Conservation (phyloP, 2,797 vertebrate species). For the Xiphorhynchus erythropygius region DNA sequence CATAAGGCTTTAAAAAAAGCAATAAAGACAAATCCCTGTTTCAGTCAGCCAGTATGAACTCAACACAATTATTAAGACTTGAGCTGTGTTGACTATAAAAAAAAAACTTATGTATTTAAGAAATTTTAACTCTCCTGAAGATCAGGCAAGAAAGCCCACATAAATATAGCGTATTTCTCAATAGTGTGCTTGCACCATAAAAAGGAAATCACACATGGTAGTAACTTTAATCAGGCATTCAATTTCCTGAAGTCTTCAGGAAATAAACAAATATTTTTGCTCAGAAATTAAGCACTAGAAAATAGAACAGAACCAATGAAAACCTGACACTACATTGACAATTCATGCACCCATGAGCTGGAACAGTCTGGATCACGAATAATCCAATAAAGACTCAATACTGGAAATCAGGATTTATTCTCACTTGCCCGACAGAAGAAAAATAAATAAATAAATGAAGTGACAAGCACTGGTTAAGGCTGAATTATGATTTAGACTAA, state of each 20-base stretch:
- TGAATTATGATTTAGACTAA: neutral
- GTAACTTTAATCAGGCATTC: neutral
- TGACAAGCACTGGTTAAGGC: neutral
- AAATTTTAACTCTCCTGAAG: neutral
- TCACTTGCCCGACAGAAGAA: neutral
- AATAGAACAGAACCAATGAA: neutral
- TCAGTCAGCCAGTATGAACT: neutral
- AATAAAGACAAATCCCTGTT: neutral
- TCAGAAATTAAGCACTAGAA: slow-evolving; percentile 5
- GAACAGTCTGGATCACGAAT: neutral
- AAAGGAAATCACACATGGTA: neutral
- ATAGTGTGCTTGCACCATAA: neutral
- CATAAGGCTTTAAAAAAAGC: neutral
- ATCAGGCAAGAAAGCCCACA: neutral
- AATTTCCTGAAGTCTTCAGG: neutral
- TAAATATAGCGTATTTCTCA: neutral
- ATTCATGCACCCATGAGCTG: neutral
- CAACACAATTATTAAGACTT: neutral
- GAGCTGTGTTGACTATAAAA: neutral
- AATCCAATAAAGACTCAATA: neutral
- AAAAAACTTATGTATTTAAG: neutral
- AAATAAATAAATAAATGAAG: too few species aligned
- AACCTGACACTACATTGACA: neutral
- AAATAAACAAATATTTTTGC: neutral
- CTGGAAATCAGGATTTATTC: neutral